Evolutionary conservation across 2,797 vertebrate species (phyloP), one percentile per base, ranked within the genome.

Genomic region (Periparus ater): DNA sequence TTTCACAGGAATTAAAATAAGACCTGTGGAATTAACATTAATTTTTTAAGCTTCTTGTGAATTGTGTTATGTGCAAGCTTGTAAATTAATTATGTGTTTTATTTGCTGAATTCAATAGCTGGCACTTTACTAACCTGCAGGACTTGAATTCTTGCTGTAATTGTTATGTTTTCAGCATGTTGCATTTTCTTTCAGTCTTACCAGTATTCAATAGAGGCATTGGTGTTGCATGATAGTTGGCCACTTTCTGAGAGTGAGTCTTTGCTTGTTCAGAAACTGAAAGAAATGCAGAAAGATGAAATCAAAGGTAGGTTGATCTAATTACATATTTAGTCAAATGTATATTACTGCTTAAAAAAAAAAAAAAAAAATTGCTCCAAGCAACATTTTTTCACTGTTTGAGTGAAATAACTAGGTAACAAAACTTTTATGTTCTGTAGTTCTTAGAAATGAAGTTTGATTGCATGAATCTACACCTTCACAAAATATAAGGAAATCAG

Each of bases 211-310:
- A 96, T 99, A 95, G 98, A 99, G 96, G 98, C 98, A 32, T 92
- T 98, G 77, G 98, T 99, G 74, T 95, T 99, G 42, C 74, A 98
- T 92, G 96, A 98, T 73, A 99, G 98, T 93, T 99, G 99, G 99
- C 81, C 97, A 63, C 97, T 99, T 96, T 98, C 98, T 48, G 98
- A 99, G 79, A 98, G 96, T 77, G 97, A 99, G 77, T 47, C 96
- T 91, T 88, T 88, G 60, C 98, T 99, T 96, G 96, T 98, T 95
- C 96, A 98, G 67, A 95, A 93, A 30, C 97, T 99, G 54, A 98
- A 96, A 97, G 98, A 98, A 63, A 76, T 96, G 72, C 98, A 99
- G 97, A 98, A 98, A 96, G 98, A 95, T 55, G 98, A 99, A 88
- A 97, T 68, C 55, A 98, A 95, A 99, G 98, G 99, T 99, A 98